These are phyloP conservation scores for Todiramphus saurophagus DNA, from an alignment of 2,113 vertebrate species.

Conservation along the genomic window DNA sequence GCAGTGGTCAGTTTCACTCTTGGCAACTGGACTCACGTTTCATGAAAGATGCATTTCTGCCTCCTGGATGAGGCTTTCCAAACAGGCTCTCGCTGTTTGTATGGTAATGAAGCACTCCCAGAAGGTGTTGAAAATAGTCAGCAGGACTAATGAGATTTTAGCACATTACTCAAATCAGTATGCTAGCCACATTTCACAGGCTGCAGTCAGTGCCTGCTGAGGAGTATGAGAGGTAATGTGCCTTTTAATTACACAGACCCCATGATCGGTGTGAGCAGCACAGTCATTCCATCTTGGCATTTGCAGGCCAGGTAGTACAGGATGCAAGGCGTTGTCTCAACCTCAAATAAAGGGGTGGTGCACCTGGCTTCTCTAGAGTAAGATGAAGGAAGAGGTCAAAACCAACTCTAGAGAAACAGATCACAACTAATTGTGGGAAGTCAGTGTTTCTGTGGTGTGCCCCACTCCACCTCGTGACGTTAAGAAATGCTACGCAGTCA, in stretches of 20 bases:
- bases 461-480: not conserved
- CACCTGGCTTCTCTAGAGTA: not conserved
- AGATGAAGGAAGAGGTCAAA: not conserved
- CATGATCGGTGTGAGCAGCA: accelerated
- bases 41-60: not conserved
- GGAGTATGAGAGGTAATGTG: not conserved
- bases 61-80: not conserved
- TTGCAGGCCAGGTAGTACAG: not conserved
- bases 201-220: not conserved
- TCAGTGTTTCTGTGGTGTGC: accelerated
- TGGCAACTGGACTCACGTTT: not conserved
- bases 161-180: not conserved
- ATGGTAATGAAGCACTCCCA: not conserved
- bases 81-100: not conserved
- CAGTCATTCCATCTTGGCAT: not conserved
- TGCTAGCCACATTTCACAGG: not conserved
- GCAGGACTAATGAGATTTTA: not conserved
- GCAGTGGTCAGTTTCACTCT: not conserved
- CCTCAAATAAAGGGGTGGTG: not conserved
- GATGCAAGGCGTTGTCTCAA: not conserved
- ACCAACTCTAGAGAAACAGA: accelerated
- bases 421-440: not conserved
- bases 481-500: accelerated
- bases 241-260: not conserved
- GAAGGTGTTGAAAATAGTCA: not conserved